A percentile compares a stretch with the other conserved stretches of the same genome.
Evolutionary conservation across 2,113 vertebrate genomes (phyloP).

Genomic region (Mastomys natalensis): DNA sequence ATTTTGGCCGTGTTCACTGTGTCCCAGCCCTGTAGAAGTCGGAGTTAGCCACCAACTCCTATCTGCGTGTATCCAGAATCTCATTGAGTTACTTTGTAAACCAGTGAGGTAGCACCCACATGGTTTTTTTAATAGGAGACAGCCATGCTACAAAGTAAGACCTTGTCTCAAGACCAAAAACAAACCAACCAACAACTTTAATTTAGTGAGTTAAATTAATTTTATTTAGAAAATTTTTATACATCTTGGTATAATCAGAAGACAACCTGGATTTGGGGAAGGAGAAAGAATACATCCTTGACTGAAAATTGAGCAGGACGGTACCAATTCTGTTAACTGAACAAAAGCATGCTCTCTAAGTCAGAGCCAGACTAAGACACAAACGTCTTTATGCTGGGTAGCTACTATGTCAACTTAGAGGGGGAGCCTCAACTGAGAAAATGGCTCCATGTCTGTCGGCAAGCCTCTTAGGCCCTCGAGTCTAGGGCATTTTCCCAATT

Average conservation of each 20-base stretch:
- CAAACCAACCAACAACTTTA: background rate
- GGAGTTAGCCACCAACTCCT: background rate
- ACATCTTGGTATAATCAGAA: background rate
- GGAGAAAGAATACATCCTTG: background rate
- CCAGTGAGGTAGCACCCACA: accelerated
- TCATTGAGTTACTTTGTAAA: background rate
- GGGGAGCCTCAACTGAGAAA: background rate
- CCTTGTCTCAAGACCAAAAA: background rate
- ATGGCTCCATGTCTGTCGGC: background rate
- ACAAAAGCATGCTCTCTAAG: background rate
- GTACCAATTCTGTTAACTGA: background rate
- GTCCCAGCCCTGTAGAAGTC: background rate
- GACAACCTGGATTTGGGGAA: background rate
- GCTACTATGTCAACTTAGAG: background rate
- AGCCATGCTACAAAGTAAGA: background rate
- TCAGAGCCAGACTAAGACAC: background rate
- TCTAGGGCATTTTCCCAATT: background rate
- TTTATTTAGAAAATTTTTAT: background rate
- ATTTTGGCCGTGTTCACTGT: accelerated
- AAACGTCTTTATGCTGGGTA: background rate
- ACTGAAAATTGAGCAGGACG: background rate
- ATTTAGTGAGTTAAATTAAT: background rate
- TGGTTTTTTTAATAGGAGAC: background rate
- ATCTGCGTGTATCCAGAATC: too few species aligned
- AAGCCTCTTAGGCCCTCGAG: background rate